Percentiles rank a stretch among this genome's conserved stretches.
phyloP scores from a whole-genome alignment of 2,113 vertebrate species.

The Isurus oxyrinchus region DNA sequence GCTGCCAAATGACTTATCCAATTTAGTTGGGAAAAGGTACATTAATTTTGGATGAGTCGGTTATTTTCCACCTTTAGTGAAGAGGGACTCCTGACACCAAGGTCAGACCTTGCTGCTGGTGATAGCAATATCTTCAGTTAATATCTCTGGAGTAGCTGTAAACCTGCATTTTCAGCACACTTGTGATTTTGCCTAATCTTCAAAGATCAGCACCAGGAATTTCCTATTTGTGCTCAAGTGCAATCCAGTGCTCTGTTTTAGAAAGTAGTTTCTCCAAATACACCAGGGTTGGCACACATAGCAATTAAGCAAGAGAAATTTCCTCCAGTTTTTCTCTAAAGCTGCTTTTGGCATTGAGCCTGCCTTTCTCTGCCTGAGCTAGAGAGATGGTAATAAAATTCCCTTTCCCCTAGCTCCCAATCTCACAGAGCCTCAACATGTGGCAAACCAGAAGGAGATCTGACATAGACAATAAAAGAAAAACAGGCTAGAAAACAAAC shows the following conservation, averaged over 20 bases:
- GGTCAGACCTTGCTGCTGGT: not conserved
- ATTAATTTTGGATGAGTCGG: slow-evolving; percentile 11
- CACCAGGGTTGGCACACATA: not conserved
- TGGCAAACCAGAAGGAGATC: not conserved
- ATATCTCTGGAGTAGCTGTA: not conserved
- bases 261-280: not conserved
- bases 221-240: not conserved
- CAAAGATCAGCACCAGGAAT: not conserved
- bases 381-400: not conserved
- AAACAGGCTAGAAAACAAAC: not conserved
- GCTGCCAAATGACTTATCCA: not conserved
- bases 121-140: not conserved
- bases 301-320: not conserved
- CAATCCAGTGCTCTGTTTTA: slow-evolving; percentile 27
- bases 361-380: not conserved
- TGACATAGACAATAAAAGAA: not conserved
- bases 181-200: not conserved
- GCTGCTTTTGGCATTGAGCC: not conserved
- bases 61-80: not conserved
- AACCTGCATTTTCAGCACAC: not conserved
- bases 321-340: not conserved
- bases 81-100: not conserved
- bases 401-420: not conserved
- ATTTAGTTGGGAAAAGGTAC: not conserved
- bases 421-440: not conserved